Evolutionary conservation across 2,888 invertebrate genomes (phyloP), one percentile per base, ranked within the genome.

Genomic region (Eilema sororculum): DNA sequence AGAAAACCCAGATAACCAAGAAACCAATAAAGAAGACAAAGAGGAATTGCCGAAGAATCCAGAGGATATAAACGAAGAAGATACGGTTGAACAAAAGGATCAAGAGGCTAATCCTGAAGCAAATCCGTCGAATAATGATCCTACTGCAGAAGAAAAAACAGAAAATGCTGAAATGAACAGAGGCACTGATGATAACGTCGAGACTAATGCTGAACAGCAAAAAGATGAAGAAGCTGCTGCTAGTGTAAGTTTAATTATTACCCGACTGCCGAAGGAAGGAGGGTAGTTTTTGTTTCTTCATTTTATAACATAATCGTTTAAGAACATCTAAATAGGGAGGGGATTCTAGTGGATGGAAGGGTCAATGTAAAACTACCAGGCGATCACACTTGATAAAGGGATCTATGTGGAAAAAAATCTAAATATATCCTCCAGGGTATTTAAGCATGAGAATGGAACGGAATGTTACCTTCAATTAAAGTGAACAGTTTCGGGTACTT

Each of bases 21-120:
- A 91, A 83, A 76, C 20, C 1, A n/a, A 52, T 52, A 89, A 89
- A 64, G 77, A 85, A 3, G 89, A 88, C 6, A 85, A 92, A 56
- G 90, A 94, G 69, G 88, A 94, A 20, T 80, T 93, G n/a, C 93
- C 92, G 4, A 91, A 91, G 61, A 95, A 95, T 59, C 90, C 90
- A 9, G 93, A 94, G 16, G 89, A 92, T 52, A 91, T 95, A 16
- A 89, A 93, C 13, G 90, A 93, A 73, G 89, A 93, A 69, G 95
- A 95, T 79, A 88, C 92, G 72, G 84, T 91, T 0, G 94, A 95
- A 67, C 90, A 95, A 37, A 92, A 95, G 72, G 89, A 91, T 28
- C 92, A 91, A 52, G 94, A 95, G 65, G 89, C 95, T 0, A 95
- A 96, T 76, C 95, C 96, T 68, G 91, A 95, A 79, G 94, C 96